Evolutionary conservation across 2,888 invertebrate species (phyloP), one percentile per base, ranked within the genome.

Genomic region (Leucophora obtusa): DNA sequence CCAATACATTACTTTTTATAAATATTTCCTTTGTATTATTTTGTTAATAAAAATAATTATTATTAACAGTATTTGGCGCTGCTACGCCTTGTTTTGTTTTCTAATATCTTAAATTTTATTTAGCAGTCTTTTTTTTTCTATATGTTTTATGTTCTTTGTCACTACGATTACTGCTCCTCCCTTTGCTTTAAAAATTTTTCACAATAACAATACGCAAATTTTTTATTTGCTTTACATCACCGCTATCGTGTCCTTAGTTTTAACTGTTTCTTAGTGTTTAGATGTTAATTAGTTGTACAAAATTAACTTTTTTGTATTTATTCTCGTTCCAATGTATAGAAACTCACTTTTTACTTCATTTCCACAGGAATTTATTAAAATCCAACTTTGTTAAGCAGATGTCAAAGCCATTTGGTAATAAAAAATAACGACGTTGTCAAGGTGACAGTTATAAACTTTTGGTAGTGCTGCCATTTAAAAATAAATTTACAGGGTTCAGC

Each of bases 361-460:
- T 78, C 72, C 72, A 51, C 73, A 68, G 68, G 62, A 78, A 78
- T 68, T 68, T 68, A 68, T 62, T 11, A 68, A 24, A 72, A 66
- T 17, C 53, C 54, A 54, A 60, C 53, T 66, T 72, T 28, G 17
- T 59, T 17, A 53, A 53, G 6, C 58, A 28, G 24, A 71, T 60
- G 21, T 47, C 70, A 71, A 59, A 65, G 70, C 58, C 70, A 70
- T 56, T 28, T 56, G 53, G 15, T 38, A 24, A 58, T 35, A 21
- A 70, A 58, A 35, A 54, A 53, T 11, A 33, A 21, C 9, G 58
- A 53, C 76, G 76, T 54, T 58, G 70, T 6, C 59, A 71, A 59
- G 65, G 18, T 77, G 70, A 70, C 76, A 71, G 33, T 9, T 21
- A 14, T 3, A 60, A 14, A 24, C 6, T 28, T 28, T 28, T 6